phyloP scores from a whole-genome alignment of 2,888 invertebrate genomes.

The Eupithecia subumbrata region DNA sequence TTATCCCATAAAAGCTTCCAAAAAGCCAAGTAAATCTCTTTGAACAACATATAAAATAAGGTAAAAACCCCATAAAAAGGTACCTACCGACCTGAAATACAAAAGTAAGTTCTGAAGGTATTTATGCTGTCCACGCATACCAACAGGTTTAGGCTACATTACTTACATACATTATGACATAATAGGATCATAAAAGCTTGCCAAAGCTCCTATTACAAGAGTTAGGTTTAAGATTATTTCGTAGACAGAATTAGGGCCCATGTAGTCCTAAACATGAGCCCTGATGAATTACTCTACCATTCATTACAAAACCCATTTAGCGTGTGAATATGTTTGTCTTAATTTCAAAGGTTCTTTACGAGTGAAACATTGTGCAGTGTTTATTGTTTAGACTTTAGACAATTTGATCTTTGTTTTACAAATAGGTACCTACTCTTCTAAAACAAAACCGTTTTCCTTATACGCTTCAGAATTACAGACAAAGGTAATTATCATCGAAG shows the following conservation, averaged over 20 bases:
- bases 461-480: not conserved
- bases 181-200: conserved; percentile 3
- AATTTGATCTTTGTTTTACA: not conserved
- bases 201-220: conserved; percentile 5
- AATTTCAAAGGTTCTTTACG: conserved; percentile 1
- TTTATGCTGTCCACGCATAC: not conserved
- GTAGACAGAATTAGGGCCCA: not conserved
- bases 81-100: not conserved
- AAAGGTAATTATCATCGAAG: not conserved
- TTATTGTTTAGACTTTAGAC: not conserved
- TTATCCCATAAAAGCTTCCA: not conserved
- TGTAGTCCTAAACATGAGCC: not conserved
- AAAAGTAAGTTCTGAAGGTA: not conserved
- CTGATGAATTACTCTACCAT: conserved; percentile 4
- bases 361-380: not conserved
- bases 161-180: not conserved
- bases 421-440: not conserved
- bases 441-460: not conserved
- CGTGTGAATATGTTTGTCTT: not conserved
- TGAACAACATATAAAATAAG: not conserved
- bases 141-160: not conserved
- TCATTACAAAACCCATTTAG: conserved; percentile 1
- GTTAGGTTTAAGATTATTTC: conserved; percentile 1
- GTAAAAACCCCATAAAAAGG: not conserved
- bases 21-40: not conserved